Percentiles rank a stretch among this genome's conserved stretches.
Conservation (phyloP, 1,140 invertebrate genomes). For the Drosophila ironensis region DNA sequence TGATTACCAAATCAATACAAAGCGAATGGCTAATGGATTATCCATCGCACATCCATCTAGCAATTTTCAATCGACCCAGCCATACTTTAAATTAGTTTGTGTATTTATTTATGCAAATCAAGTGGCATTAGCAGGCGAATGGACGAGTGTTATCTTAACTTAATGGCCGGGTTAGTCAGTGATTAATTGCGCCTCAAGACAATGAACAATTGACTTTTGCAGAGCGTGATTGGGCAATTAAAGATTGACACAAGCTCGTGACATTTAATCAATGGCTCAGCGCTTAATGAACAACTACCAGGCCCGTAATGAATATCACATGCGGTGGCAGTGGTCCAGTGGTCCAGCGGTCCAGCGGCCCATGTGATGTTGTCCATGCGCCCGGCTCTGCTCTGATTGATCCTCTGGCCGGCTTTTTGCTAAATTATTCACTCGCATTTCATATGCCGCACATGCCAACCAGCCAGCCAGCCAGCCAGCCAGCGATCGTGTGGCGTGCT, state of each 20-base stretch:
- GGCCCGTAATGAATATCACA: conserved; percentile 14
- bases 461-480: too few relatives aligned
- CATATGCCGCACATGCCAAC: conserved; percentile 8
- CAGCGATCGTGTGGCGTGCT: conserved; percentile 25
- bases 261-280: not conserved
- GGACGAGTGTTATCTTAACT: too few relatives aligned
- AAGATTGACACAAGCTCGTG: not conserved
- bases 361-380: not conserved
- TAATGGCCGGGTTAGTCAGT: too few relatives aligned
- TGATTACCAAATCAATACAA: conserved; percentile 2
- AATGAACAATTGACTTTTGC: too few relatives aligned
- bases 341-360: too few relatives aligned
- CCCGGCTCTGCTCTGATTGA: conserved; percentile 23
- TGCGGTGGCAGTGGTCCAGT: too few relatives aligned
- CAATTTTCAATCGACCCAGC: not conserved
- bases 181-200: too few relatives aligned
- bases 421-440: conserved; percentile 8
- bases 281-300: not conserved
- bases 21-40: not conserved
- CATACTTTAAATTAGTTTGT: not conserved
- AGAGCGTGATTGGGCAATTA: too few relatives aligned
- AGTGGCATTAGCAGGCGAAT: too few relatives aligned
- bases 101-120: too few relatives aligned
- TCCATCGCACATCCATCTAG: not conserved
- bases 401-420: conserved; percentile 3